Conservation (phyloP, 2,797 vertebrate species). For the Oreonectes daqikongensis region DNA sequence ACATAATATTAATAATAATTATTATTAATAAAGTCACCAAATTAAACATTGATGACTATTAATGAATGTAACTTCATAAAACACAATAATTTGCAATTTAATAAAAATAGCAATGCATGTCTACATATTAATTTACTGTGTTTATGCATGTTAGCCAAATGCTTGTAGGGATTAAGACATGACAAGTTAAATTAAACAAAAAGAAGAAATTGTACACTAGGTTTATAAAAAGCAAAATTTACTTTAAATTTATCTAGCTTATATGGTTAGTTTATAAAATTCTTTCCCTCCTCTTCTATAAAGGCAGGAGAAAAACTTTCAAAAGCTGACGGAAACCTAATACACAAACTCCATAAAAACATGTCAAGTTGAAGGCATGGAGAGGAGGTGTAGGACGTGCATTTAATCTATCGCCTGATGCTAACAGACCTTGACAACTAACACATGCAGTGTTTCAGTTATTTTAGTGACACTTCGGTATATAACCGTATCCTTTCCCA, state of each 20-base stretch:
- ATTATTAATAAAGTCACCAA: too few species aligned
- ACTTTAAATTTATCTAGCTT: background rate
- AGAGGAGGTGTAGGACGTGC: background rate
- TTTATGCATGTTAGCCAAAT: too few species aligned
- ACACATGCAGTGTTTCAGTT: slow-evolving; percentile 1
- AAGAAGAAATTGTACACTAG: too few species aligned
- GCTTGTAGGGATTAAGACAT: too few species aligned
- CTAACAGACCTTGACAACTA: slow-evolving; percentile 29
- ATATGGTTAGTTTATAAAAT: background rate
- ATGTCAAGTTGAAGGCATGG: background rate
- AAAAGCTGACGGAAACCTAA: background rate
- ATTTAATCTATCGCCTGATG: slow-evolving; percentile 5
- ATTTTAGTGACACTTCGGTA: background rate
- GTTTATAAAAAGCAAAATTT: too few species aligned
- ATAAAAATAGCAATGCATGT: too few species aligned
- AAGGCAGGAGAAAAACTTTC: background rate
- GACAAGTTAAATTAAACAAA: too few species aligned
- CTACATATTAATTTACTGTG: too few species aligned
- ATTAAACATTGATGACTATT: too few species aligned
- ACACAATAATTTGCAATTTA: too few species aligned
- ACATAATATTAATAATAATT: too few species aligned
- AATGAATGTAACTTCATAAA: too few species aligned
- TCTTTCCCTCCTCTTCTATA: background rate
- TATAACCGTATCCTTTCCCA: slow-evolving; percentile 21
- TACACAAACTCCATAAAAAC: background rate